Conservation (phyloP, 2,888 invertebrate species). For the Syrphus vitripennis region DNA sequence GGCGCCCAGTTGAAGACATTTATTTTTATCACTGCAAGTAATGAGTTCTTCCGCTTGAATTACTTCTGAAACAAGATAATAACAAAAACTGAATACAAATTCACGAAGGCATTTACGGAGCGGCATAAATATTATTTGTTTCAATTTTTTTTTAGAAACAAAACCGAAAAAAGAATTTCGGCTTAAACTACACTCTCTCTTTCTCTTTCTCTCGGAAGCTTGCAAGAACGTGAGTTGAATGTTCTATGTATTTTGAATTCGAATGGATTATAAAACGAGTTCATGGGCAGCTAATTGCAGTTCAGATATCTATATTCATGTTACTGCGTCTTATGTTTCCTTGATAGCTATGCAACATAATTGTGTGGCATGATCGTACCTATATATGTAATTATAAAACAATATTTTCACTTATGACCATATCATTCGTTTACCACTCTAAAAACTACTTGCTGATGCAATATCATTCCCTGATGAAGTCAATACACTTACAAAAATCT, state of each 20-base stretch:
- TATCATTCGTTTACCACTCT: not conserved
- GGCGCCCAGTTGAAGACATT: no score
- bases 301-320: slow-evolving; percentile 1
- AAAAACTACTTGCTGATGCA: slow-evolving; percentile 43
- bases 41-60: no score
- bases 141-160: no score
- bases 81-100: no score
- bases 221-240: not conserved
- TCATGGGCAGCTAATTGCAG: slow-evolving; percentile 61
- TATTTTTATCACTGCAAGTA: no score
- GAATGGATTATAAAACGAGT: slow-evolving; percentile 57
- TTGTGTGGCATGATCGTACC: slow-evolving; percentile 1
- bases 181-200: no score
- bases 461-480: slow-evolving; percentile 44
- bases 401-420: not conserved
- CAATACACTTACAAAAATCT: slow-evolving; percentile 32
- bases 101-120: no score
- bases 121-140: no score
- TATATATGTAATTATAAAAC: slow-evolving; percentile 9
- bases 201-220: not conserved
- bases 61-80: no score
- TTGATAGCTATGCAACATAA: not conserved
- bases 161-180: no score
- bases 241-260: slow-evolving; percentile 22
- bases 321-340: not conserved